Evolutionary conservation across 2,113 vertebrate genomes (phyloP), one percentile per base, ranked within the genome.

Genomic region (Saguinus imperator): DNA sequence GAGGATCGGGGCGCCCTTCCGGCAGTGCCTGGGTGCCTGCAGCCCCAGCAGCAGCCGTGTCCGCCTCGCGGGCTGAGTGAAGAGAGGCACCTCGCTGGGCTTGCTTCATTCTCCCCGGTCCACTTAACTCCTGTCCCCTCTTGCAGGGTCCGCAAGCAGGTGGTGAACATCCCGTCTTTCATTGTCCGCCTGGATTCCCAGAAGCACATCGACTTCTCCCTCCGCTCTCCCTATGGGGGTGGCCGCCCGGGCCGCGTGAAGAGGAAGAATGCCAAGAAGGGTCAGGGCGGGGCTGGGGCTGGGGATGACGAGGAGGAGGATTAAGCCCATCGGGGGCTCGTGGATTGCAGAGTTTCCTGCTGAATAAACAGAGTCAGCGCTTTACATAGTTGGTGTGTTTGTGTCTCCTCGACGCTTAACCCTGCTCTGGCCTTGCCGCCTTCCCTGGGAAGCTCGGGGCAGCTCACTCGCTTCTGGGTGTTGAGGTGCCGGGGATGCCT

Each of bases 211-310:
- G 99, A 99, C 98, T 99, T 99, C 98, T 99, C 99, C 43, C 99
- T 99, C 88, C 99, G 99, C 48, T 99, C 99, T 23, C 99, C 99
- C 0, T 99, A 99, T 0, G 99, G 99, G 0, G 99, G 99, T 4
- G 99, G 99, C 97, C 99, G 99, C 11, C 99, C 99, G 0, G 99
- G 99, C 76, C 99, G 99, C 0, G 99, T 99, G 95, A 99, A 99
- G 99, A 99, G 99, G 98, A 99, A 99, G 99, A 99, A 99, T 0
- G 99, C 99, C 98, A 99, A 99, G 99, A 99, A 99, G 98, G 99
- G 99, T 80, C 99, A 99, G 99, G 99, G 97, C 0, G 99, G 99
- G 37, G 98, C 99, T 2, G 99, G 99, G 5, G 99, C 98, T 0
- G 99, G 98, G 1, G 99, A 99, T 0, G 99, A 99, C 0, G 99